Evolutionary conservation across 2,888 invertebrate genomes (phyloP).

Genomic region (Sicus ferrugineus): DNA sequence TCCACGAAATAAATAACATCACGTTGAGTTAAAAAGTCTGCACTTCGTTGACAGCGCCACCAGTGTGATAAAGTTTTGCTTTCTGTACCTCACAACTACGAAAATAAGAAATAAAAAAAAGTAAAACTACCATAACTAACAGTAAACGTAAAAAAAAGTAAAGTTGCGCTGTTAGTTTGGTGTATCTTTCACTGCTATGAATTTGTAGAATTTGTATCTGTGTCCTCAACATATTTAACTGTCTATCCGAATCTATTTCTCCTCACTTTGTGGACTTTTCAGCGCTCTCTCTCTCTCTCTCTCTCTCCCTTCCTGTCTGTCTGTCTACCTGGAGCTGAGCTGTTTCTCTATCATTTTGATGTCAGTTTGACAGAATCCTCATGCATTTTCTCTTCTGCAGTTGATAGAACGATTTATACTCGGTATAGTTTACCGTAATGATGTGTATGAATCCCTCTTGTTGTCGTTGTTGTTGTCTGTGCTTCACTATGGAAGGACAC

Average conservation of each 20-base stretch:
- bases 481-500: constrained; percentile 12
- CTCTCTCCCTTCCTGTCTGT: neutral
- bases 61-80: too few relatives aligned
- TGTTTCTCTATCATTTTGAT: neutral
- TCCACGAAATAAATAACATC: neutral
- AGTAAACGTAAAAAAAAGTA: too few relatives aligned
- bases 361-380: too few relatives aligned
- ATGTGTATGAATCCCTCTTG: too few relatives aligned
- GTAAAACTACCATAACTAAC: neutral
- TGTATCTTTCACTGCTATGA: too few relatives aligned
- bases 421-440: too few relatives aligned
- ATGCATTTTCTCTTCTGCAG: too few relatives aligned
- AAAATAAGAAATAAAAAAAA: neutral
- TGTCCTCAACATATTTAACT: neutral
- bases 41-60: too few relatives aligned
- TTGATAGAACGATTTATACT: too few relatives aligned
- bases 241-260: neutral
- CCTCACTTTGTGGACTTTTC: neutral
- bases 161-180: too few relatives aligned
- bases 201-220: neutral
- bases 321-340: neutral
- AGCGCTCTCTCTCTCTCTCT: neutral
- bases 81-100: too few relatives aligned
- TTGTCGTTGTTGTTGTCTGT: constrained; percentile 4
- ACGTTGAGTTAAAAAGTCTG: neutral